Evolutionary conservation across 2,113 vertebrate species (phyloP), one percentile per base, ranked within the genome.

Genomic region (Apteryx owenii): DNA sequence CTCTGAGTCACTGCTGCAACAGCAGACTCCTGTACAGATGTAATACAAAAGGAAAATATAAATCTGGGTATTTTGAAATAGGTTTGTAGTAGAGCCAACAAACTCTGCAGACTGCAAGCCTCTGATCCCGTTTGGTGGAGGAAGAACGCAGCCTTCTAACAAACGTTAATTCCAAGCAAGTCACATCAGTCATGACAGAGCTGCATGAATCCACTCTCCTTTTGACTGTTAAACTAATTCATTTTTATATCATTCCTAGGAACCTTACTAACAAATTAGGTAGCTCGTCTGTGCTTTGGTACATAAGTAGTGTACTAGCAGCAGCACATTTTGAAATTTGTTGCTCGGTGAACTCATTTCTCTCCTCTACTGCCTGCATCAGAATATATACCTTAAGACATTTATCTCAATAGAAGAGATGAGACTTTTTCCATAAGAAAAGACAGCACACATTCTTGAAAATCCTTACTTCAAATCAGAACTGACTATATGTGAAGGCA

Each of bases 381-480:
- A 89, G 81, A 87, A 87, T 50, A 83, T 17, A 89, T 89, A 65
- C 36, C 18, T 1, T 2, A 51, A 70, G 44, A 40, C 76, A 97
- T 90, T 81, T 46, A 91, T 95, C 89, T 96, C 89, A 77, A 79
- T 50, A 68, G 48, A 58, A 79, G 56, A 94, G 66, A 73, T 18
- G 68, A 91, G 83, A 89, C n/a, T 86, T 85, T 94, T 89, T 78
- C 75, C 82, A 72, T 46, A 54, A 64, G 54, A 70, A 93, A 94
- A 94, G 92, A 64, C 86, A 89, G 73, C 66, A 68, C 31, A 72
- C 12, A 19, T 62, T 60, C 68, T 88, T 64, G n/a, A 92, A 91
- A 96, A 89, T 36, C 29, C 62, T 97, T 89, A 51, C 88, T 89
- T 92, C 75, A 95, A 92, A 96, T 72, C 66, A 91, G 90, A 96